Base-by-base conservation (phyloP, 2,797 vertebrate species). In the Okamejei kenojei region DNA sequence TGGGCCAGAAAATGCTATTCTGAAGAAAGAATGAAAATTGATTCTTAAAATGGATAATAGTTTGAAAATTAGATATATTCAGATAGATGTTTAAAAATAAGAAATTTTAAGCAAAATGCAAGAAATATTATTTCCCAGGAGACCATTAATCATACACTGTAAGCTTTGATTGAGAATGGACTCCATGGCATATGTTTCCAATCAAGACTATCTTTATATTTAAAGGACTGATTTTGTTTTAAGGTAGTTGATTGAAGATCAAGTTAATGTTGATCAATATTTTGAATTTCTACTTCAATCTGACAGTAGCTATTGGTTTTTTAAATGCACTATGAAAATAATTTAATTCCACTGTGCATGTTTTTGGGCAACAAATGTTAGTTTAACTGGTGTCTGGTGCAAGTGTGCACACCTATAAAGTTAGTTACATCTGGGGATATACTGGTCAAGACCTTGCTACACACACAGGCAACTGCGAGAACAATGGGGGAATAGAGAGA, bases 171-270 rank as follows among this genome's bases (percentile, higher is more conserved):
- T 71, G 35, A 92, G 13, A 74, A 23, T 92, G 23, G 38, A 58
- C 90, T 76, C 23, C 38, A 17, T 13, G 29, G 21, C 71, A 92
- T 29, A 38, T 76, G 90, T 26, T 92, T 45, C 76, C 35, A 54
- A 76, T 92, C 90, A 76, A 73, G 71, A 58, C 54, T 76, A 71
- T 38, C 54, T 58, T 92, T 92, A 29, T 76, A 92, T 58, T 76
- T 76, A 26, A 76, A 32, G 65, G 7, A n/a, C 17, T 90, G 32
- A 65, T 10, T 90, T 71, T 71, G 32, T 71, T 68, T 90, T 1
- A 90, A 38, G 90, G 45, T 29, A 54, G 15, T 92, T 74, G 11
- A 54, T 76, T 73, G 71, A 92, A 26, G 23, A 76, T 91, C 90
- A 23, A 68, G 32, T 92, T 92, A 54, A 58, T 71, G 21, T 58